A percentile compares a stretch with the other conserved stretches of the same genome.
phyloP scores from a whole-genome alignment of 1,140 invertebrate species.

The Drosophila teissieri region DNA sequence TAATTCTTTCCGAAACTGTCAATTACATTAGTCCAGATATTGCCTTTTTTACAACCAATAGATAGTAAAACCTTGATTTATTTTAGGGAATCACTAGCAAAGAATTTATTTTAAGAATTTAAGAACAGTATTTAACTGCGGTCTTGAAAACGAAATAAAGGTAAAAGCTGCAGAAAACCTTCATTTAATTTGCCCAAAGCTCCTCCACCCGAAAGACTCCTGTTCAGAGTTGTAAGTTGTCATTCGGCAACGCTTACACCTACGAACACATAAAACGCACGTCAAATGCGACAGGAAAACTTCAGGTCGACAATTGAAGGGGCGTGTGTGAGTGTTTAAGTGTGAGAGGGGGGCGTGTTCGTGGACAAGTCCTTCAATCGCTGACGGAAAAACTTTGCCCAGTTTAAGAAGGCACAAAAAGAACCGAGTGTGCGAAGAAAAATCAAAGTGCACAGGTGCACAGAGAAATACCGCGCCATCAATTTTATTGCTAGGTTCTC shows the following conservation, averaged over 20 bases:
- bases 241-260: slow-evolving; percentile 18
- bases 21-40: too few relatives aligned
- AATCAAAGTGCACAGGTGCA: not conserved
- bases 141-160: slow-evolving; percentile 6
- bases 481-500: not conserved
- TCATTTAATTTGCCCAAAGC: slow-evolving; percentile 31
- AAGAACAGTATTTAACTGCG: slow-evolving; percentile 1
- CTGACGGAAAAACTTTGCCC: slow-evolving; percentile 47
- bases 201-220: slow-evolving; percentile 20
- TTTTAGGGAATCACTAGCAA: not conserved
- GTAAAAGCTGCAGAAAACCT: slow-evolving; percentile 32
- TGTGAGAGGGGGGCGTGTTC: slow-evolving; percentile 35
- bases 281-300: slow-evolving; percentile 60
- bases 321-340: slow-evolving; percentile 36
- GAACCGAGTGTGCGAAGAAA: not conserved
- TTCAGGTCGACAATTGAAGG: slow-evolving; percentile 65
- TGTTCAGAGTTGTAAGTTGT: slow-evolving; percentile 36
- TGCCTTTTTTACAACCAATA: too few relatives aligned
- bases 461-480: not conserved
- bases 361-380: slow-evolving; percentile 61
- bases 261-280: slow-evolving; percentile 30
- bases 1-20: too few relatives aligned
- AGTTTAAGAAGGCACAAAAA: slow-evolving; percentile 59
- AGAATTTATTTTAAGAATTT: too few relatives aligned
- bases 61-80: too few relatives aligned